Evolutionary conservation across 2,797 vertebrate genomes (phyloP).

Genomic region (Acrossocheilus wenchowensis): DNA sequence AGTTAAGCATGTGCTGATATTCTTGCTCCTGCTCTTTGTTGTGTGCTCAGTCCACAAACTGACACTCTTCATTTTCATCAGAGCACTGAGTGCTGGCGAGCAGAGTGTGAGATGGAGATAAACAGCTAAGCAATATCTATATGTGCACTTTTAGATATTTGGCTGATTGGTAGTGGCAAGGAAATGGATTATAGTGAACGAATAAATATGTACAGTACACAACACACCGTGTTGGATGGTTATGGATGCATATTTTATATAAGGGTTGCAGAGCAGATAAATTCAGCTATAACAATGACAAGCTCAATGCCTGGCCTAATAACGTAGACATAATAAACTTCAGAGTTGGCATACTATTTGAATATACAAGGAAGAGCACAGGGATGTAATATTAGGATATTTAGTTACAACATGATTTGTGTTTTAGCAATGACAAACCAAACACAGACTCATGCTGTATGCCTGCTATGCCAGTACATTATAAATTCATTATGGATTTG

Average conservation of each 20-base stretch:
- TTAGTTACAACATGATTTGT: neutral
- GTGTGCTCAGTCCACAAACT: conserved; percentile 12
- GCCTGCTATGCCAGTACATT: neutral
- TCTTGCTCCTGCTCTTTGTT: conserved; percentile 16
- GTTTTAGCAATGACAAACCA: neutral
- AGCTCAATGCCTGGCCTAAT: neutral
- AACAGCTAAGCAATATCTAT: conserved; percentile 24
- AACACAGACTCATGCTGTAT: neutral
- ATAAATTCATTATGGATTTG: conserved; percentile 10
- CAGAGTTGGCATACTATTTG: neutral
- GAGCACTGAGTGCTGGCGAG: conserved; percentile 32
- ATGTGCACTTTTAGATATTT: conserved; percentile 12
- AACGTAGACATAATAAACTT: neutral
- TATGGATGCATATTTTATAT: neutral
- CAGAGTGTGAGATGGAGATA: conserved; percentile 6
- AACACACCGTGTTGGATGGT: neutral
- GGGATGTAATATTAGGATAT: neutral
- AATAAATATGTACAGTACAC: neutral
- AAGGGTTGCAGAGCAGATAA: neutral
- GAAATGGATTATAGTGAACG: neutral
- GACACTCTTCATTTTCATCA: conserved; percentile 34
- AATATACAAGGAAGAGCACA: neutral
- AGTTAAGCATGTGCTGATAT: neutral
- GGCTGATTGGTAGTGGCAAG: neutral
- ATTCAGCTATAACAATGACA: conserved; percentile 10